Evolutionary conservation across 2,797 vertebrate genomes (phyloP).

Genomic region (Jordanella pulchra): DNA sequence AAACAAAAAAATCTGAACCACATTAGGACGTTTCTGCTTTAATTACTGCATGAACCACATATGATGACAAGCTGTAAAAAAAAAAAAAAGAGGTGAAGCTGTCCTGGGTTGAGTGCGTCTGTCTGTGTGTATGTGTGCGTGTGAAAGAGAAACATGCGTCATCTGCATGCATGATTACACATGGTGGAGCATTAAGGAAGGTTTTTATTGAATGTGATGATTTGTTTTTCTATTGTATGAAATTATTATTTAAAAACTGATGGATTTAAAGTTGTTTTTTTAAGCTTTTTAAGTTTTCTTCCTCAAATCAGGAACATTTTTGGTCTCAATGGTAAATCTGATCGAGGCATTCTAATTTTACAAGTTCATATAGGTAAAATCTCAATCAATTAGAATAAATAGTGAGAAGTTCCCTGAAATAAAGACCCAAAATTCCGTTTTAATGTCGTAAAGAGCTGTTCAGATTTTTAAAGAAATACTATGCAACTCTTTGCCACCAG

Average conservation of each 20-base stretch:
- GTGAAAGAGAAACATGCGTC: slow-evolving; percentile 34
- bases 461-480: too few species aligned
- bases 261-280: slow-evolving; percentile 65
- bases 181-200: slow-evolving; percentile 30
- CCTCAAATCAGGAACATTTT: slow-evolving; percentile 26
- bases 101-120: slow-evolving; percentile 37
- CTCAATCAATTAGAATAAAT: not conserved
- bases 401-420: too few species aligned
- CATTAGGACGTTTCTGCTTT: slow-evolving; percentile 47
- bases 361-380: not conserved
- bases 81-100: slow-evolving; percentile 27
- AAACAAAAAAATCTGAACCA: not conserved
- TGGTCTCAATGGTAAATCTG: slow-evolving; percentile 55
- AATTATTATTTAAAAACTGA: slow-evolving; percentile 78
- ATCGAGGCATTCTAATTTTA: slow-evolving; percentile 6
- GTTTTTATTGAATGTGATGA: slow-evolving; percentile 43
- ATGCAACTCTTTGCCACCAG: too few species aligned
- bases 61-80: slow-evolving; percentile 54
- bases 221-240: slow-evolving; percentile 72
- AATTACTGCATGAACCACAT: slow-evolving; percentile 77
- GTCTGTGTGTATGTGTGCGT: slow-evolving; percentile 17
- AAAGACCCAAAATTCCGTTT: not conserved
- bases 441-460: too few species aligned
- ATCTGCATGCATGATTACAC: slow-evolving; percentile 23
- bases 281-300: slow-evolving; percentile 48